Evolutionary conservation across 2,113 vertebrate species (phyloP).

Genomic region (Trinectes maculatus): DNA sequence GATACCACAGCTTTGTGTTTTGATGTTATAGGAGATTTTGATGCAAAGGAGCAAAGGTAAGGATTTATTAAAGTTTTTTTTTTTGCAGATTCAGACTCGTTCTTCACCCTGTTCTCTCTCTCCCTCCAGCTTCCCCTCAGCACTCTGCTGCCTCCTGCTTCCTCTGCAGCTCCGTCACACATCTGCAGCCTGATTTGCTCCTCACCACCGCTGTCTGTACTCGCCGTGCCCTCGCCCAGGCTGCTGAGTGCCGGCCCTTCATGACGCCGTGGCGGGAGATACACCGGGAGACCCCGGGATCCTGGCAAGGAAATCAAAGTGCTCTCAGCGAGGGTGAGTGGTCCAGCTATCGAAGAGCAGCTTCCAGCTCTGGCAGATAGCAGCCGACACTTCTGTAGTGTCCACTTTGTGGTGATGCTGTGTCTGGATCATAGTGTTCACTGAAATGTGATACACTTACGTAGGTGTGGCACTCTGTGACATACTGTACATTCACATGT

Average conservation of each 20-base stretch:
- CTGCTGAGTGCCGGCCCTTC: slow-evolving; percentile 53
- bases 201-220: slow-evolving; percentile 20
- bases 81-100: no score
- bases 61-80: no score
- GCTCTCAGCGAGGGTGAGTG: slow-evolving; percentile 50
- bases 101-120: slow-evolving; percentile 15
- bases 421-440: slow-evolving; percentile 11
- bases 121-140: background rate
- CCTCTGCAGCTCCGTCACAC: background rate
- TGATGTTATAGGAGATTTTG: no score
- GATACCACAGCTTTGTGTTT: slow-evolving; percentile 35
- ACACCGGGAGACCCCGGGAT: slow-evolving; percentile 40
- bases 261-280: slow-evolving; percentile 51
- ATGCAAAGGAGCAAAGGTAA: no score
- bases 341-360: slow-evolving; percentile 48
- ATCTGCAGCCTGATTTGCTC: no score
- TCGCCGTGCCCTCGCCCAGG: slow-evolving; percentile 5
- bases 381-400: slow-evolving; percentile 26
- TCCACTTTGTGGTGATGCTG: slow-evolving; percentile 24
- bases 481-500: background rate
- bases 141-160: background rate
- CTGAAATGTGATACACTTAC: slow-evolving; percentile 18
- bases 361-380: slow-evolving; percentile 59
- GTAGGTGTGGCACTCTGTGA: background rate
- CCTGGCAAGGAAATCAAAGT: slow-evolving; percentile 67